Evolutionary conservation across 2,113 vertebrate genomes (phyloP).

Genomic region (Tragulus kanchil): DNA sequence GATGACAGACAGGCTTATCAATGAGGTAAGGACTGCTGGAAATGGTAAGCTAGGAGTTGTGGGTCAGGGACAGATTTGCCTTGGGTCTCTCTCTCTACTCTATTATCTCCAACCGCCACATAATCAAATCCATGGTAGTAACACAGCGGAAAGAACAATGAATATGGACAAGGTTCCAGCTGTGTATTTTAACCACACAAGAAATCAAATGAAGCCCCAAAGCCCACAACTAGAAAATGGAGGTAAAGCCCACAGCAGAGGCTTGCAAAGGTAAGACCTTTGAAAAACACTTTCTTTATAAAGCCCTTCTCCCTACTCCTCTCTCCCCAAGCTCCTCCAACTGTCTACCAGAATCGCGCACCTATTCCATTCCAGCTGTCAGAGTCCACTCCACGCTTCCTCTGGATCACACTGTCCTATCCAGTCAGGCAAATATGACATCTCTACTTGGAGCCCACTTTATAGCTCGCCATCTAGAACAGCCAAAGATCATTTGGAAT

Average conservation of each 20-base stretch:
- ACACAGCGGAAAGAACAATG: neutral
- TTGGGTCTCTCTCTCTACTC: constrained; percentile 11
- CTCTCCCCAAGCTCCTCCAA: neutral
- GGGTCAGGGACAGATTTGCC: neutral
- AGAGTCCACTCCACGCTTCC: neutral
- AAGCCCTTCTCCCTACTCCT: neutral
- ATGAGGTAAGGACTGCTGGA: neutral
- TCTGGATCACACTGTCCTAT: neutral
- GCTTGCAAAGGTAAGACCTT: neutral
- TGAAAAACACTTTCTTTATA: neutral
- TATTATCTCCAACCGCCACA: neutral
- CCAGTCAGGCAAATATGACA: neutral
- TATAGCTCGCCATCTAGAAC: neutral
- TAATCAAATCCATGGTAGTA: neutral
- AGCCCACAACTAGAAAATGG: neutral
- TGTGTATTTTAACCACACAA: neutral
- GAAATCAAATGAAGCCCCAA: neutral
- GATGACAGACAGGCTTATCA: neutral
- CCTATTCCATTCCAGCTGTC: neutral
- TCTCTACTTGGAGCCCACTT: neutral
- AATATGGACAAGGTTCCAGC: neutral
- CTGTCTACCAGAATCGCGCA: neutral
- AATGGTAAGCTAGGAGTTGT: neutral
- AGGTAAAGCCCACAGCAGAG: neutral
- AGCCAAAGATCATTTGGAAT: neutral